Base-by-base conservation (phyloP, 2,797 vertebrate species). In the Urophycis tenuis region DNA sequence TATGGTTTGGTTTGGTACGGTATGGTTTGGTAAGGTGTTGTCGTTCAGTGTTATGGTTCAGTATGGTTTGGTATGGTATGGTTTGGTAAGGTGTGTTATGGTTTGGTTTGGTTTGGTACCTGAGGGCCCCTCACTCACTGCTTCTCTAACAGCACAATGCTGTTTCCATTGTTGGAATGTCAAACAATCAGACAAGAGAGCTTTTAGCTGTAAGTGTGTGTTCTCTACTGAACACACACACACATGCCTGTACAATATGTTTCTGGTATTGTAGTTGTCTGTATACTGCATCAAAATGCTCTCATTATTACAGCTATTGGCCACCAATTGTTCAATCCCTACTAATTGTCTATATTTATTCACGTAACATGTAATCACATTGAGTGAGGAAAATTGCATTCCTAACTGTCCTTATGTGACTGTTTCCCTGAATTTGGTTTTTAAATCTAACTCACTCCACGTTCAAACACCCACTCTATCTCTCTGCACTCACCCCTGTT, bases 381-480 rank as follows among this genome's bases (percentile, higher is more conserved):
- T 64, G 53, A 29, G n/a, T 67, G 60, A 67, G 60, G 60, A 67
- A 67, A 14, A 49, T n/a, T 70, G 8, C 31, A 2, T 81, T 73
- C 36, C 69, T 73, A 81, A 76, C 64, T 84, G 81, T 79, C 84
- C 78, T 85, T 71, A 72, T 84, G 79, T 84, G 79, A 87, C 82
- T 41, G 14, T 67, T 41, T 80, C 78, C 73, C 22, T 77, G 35
- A 15, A 9, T 75, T 84, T 80, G 75, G 15, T 72, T 22, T 22
- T 33, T 19, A 31, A 32, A 31, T 31, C 69, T 72, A 79, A 67
- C 77, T 85, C 81, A 71, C 73, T 79, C 77, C 72, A 73, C 78
- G n/a, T 71, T 76, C 22, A 81, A 70, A 41, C 80, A 25, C 82
- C 80, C 79, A 81, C 80, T 80, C 79, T 70, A 45, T 73, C 78